Evolutionary conservation across 2,888 invertebrate species (phyloP), one percentile per base, ranked within the genome.

Genomic region (Tridacna crocea): DNA sequence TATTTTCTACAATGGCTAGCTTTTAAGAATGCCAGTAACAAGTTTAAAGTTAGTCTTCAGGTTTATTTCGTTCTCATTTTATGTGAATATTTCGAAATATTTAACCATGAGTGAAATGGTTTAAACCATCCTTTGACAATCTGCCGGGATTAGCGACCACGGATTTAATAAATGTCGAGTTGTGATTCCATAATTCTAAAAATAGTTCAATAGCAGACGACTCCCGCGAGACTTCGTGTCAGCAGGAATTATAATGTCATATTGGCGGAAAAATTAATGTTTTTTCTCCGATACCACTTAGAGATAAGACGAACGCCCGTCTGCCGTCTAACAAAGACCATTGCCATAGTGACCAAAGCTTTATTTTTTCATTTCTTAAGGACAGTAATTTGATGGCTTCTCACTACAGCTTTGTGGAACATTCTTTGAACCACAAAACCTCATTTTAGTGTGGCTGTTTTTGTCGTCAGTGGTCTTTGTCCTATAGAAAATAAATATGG

Each of bases 191-290:
- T 51, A 1, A 12, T 47, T 70, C 70, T 26, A 51, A 51, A 70
- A 70, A 70, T 51, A 51, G 70, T 51, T 61, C 22, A 70, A 51
- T 47, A 70, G 70, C 51, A 70, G 70, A 46, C 70, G 70, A 47
- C 70, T 70, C 70, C 70, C 70, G 51, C 22, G 70, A 51, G 70
- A 12, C 51, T 6, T 48, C 66, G 51, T 70, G 70, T 70, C 70
- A 51, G 24, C 70, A 47, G 51, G 70, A 70, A 70, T 70, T 70
- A 70, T 70, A 70, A 47, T 70, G 70, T 70, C 70, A 70, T 70
- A 70, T 70, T 26, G 26, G 22, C 70, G 70, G 70, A 51, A 51
- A 70, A 70, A 70, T 70, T 70, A 51, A 48, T 70, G 70, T 70
- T 70, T 70, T 70, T 51, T 51, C 70, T 68, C 24, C 10, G 70